Conservation (phyloP, 2,797 vertebrate genomes). For the Basileuterus tristriatus region DNA sequence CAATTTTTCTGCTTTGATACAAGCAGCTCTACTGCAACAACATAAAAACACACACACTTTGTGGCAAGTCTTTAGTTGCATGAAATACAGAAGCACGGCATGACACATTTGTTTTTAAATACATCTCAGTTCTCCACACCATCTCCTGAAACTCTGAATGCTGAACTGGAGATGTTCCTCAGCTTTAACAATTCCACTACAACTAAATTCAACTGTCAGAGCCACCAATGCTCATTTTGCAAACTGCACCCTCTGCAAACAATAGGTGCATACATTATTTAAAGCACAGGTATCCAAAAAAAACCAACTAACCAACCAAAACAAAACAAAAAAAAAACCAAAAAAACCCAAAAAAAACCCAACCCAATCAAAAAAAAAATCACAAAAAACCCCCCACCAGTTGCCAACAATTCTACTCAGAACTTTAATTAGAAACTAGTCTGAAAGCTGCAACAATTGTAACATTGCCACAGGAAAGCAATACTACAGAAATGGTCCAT, state of each 20-base stretch:
- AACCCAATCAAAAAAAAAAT: too few relatives aligned
- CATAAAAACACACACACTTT: neutral
- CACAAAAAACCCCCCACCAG: fast-evolving
- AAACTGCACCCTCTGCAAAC: neutral
- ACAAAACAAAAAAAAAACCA: neutral
- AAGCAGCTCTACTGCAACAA: neutral
- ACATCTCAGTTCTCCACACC: neutral
- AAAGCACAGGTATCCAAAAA: neutral
- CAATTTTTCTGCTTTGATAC: neutral
- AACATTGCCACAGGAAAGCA: neutral
- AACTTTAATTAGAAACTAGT: neutral
- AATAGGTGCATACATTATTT: neutral
- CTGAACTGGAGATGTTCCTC: neutral
- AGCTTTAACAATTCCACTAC: neutral
- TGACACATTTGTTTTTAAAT: neutral
- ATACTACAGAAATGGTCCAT: neutral
- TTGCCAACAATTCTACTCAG: neutral
- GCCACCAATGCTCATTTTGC: neutral
- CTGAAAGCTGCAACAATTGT: neutral
- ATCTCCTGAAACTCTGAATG: neutral
- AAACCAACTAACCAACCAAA: neutral
- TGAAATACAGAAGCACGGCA: neutral
- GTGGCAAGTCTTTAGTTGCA: neutral
- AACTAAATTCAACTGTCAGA: neutral
- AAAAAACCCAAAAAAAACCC: too few relatives aligned